These are phyloP conservation scores for Chrysolina americana DNA, from an alignment of 2,888 invertebrate species.

Conservation along the genomic window DNA sequence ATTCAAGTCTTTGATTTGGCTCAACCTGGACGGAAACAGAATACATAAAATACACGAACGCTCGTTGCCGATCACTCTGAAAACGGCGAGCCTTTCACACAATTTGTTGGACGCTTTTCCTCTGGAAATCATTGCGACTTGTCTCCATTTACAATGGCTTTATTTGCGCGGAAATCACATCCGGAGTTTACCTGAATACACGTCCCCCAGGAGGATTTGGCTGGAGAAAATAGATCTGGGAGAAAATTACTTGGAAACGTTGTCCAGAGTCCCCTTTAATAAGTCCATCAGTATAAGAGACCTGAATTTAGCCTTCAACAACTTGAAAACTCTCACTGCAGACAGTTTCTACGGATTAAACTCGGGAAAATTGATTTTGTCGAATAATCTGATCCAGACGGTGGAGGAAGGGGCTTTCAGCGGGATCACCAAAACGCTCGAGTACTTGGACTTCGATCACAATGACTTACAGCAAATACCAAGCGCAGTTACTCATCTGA, in stretches of 20 bases:
- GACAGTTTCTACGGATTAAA: slow-evolving; percentile 80
- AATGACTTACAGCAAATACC: slow-evolving; percentile 83
- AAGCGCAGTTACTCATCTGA: slow-evolving; percentile 77
- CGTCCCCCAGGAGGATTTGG: slow-evolving; percentile 66
- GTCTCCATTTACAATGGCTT: slow-evolving; percentile 79
- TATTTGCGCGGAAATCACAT: slow-evolving; percentile 80
- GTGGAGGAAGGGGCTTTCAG: slow-evolving; percentile 82
- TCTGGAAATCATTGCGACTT: slow-evolving; percentile 75
- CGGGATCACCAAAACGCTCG: slow-evolving; percentile 82
- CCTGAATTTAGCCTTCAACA: slow-evolving; percentile 87
- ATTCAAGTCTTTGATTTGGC: slow-evolving; percentile 76
- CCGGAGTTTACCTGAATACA: slow-evolving; percentile 71
- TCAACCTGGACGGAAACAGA: slow-evolving; percentile 82
- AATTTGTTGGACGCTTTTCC: slow-evolving; percentile 82
- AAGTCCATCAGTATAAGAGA: slow-evolving; percentile 83
- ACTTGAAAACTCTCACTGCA: slow-evolving; percentile 78
- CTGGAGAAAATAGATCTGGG: slow-evolving; percentile 88
- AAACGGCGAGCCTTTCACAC: slow-evolving; percentile 81
- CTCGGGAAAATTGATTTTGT: slow-evolving; percentile 83
- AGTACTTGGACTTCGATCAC: slow-evolving; percentile 87
- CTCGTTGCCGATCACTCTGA: slow-evolving; percentile 77
- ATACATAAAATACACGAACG: slow-evolving; percentile 76
- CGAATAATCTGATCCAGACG: slow-evolving; percentile 81
- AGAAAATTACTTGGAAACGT: slow-evolving; percentile 83
- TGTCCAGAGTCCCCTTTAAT: slow-evolving; percentile 79